These are phyloP conservation scores for Margaritifera margaritifera DNA, from an alignment of 2,888 invertebrate species.

Conservation along the genomic window DNA sequence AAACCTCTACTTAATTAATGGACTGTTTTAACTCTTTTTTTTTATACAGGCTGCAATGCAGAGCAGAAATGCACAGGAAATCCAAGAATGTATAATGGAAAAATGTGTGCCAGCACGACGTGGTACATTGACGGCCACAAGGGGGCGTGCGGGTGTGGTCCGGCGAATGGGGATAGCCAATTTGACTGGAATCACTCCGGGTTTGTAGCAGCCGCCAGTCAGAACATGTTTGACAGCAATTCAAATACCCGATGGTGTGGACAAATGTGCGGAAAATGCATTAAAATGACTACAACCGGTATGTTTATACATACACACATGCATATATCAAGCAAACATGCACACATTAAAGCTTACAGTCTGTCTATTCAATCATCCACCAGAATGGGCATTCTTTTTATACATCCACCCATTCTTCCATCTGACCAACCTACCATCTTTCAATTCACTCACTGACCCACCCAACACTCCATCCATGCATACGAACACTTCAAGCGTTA, in stretches of 20 bases:
- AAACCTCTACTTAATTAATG: too few relatives aligned
- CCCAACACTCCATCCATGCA: too few relatives aligned
- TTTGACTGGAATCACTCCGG: slow-evolving; percentile 49
- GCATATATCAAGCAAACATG: too few relatives aligned
- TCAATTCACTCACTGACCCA: too few relatives aligned
- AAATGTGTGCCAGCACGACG: slow-evolving; percentile 60
- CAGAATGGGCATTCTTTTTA: too few relatives aligned
- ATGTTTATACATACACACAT: not conserved
- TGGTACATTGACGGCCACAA: slow-evolving; percentile 55
- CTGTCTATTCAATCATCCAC: too few relatives aligned
- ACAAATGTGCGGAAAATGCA: slow-evolving; percentile 49
- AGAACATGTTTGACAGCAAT: slow-evolving; percentile 41
- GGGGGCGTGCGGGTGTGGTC: slow-evolving; percentile 56
- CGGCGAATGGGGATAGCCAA: slow-evolving; percentile 24
- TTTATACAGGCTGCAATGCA: slow-evolving; percentile 5
- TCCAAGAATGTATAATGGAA: slow-evolving; percentile 46
- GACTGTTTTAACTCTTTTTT: too few relatives aligned
- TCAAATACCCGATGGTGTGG: slow-evolving; percentile 50
- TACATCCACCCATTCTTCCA: too few relatives aligned
- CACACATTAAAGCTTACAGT: too few relatives aligned
- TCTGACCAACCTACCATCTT: too few relatives aligned
- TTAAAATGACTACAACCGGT: slow-evolving; percentile 60
- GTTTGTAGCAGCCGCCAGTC: slow-evolving; percentile 49
- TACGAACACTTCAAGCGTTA: too few relatives aligned
- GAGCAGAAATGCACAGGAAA: slow-evolving; percentile 28